A percentile compares a stretch with the other conserved stretches of the same genome.
These are phyloP conservation scores for Dysidea cf. avara DNA, from an alignment of 37 sponge, comb jelly and placozoan species.

Conservation along the genomic window DNA sequence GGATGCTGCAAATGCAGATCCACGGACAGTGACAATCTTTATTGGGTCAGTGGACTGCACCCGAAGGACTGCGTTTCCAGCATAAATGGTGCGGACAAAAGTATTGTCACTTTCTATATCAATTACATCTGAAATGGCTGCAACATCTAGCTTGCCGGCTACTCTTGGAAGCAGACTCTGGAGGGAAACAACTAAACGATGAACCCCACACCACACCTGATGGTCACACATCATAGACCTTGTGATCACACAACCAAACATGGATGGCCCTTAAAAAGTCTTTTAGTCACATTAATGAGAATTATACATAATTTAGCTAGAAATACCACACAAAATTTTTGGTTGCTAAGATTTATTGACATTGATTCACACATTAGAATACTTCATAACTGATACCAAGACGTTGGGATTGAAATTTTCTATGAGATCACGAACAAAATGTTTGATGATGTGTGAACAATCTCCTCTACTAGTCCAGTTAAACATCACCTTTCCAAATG, in stretches of 20 bases:
- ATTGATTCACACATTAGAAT: too few relatives aligned
- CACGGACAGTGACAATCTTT: constrained; percentile 89
- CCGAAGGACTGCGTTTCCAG: constrained; percentile 90
- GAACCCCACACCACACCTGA: too few relatives aligned
- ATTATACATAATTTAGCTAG: not conserved
- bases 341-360: not conserved
- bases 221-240: too few relatives aligned
- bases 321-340: not conserved
- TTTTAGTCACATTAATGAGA: too few relatives aligned
- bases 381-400: not conserved
- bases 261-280: too few relatives aligned
- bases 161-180: constrained; percentile 90
- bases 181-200: not conserved
- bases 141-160: constrained; percentile 91
- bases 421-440: not conserved
- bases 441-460: too few relatives aligned
- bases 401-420: not conserved
- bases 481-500: constrained; percentile 91
- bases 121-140: constrained; percentile 93
- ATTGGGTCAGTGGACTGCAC: constrained; percentile 83
- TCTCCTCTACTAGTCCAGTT: too few relatives aligned
- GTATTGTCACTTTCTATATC: constrained; percentile 82
- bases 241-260: too few relatives aligned
- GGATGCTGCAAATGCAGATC: constrained; percentile 90
- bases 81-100: constrained; percentile 90